Base-by-base conservation (phyloP, 2,797 vertebrate genomes). In the Rhinella marina region DNA sequence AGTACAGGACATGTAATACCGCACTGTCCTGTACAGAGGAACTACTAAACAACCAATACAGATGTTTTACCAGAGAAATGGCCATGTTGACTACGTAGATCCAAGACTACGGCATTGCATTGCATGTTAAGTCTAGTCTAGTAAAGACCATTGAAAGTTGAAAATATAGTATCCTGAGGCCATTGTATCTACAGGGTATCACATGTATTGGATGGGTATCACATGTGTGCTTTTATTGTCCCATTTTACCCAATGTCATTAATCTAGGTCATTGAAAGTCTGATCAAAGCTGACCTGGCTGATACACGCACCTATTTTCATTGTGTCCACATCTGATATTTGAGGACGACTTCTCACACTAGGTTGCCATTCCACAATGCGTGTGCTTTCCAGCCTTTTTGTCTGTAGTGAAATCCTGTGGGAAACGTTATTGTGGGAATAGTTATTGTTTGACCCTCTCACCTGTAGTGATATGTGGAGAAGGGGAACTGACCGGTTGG, bases 311-410 rank as follows among this genome's bases (percentile, higher is more conserved):
- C 79, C 78, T 66, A 70, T 70, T 50, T 23, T 61, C 66, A 8
- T 82, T 90, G 64, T 57, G 32, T 85, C 29, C 66, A 50, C 68
- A n/a, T 89, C 90, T 89, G 80, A 83, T 57, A 86, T 89, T 82
- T 88, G 85, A 79, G 91, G 80, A 90, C 76, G 86, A 59, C 70
- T 0, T 29, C 0, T 6, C 29, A 32, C 57, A 84, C 91, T 7
- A 73, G 54, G 89, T 92, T 92, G 91, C 72, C 91, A 56, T 85
- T 64, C 86, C 52, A 90, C 90, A 90, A 87, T 87, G 85, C 11
- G 0, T 56, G 54, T 80, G 90, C 90, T 93, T 91, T 79, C 79
- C 79, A 81, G 72, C 50, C 1, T 86, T 90, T 41, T 90, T 86
- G 68, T 89, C 85, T 90, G 13, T 7, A 6, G 79, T 10, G 52